Evolutionary conservation across 2,888 invertebrate genomes (phyloP), one percentile per base, ranked within the genome.

Genomic region (Apoda limacodes): DNA sequence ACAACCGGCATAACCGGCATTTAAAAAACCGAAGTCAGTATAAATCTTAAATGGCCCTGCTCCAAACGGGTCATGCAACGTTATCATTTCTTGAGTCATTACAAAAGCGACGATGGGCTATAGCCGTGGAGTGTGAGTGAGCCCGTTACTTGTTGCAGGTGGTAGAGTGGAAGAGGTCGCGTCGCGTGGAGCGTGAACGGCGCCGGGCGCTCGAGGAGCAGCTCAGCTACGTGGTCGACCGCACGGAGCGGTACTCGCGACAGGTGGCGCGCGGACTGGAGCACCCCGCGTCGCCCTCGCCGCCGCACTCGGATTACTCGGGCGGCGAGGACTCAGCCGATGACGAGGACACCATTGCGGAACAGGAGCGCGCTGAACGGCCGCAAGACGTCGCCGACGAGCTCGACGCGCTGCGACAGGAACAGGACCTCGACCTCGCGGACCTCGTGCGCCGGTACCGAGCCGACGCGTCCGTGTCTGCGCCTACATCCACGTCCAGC

Each of bases 191-290:
- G 67, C 95, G 95, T 52, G 95, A 96, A 63, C 86, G 96, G 37
- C 95, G 97, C 64, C 90, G 92, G 59, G 97, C 96, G 1, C 82
- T 98, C 34, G 98, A 98, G 82, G 91, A 96, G 58, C 98, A 98
- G 72, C 84, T 99, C 37, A 94, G 94, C 68, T 97, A 97, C 65
- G 96, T 99, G 59, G 98, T 99, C 35, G 98, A 97, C 71, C 95
- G 96, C 75, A 98, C 98, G 0, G 98, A 99, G 71, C 95, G 95
- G 60, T 98, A 96, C 82, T 96, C 96, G 19, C 90, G 92, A 14
- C 88, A 92, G 75, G 76, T 95, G 35, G 93, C 94, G 3, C 72
- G 92, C 34, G 85, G 84, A 41, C 84, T 85, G 34, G 84, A 55
- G 46, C 86, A 47, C 87, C 17, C 17, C 17, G 5, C 5, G 5